These are phyloP conservation scores for Epinephelus awoara DNA, from an alignment of 2,797 vertebrate species.

Conservation along the genomic window DNA sequence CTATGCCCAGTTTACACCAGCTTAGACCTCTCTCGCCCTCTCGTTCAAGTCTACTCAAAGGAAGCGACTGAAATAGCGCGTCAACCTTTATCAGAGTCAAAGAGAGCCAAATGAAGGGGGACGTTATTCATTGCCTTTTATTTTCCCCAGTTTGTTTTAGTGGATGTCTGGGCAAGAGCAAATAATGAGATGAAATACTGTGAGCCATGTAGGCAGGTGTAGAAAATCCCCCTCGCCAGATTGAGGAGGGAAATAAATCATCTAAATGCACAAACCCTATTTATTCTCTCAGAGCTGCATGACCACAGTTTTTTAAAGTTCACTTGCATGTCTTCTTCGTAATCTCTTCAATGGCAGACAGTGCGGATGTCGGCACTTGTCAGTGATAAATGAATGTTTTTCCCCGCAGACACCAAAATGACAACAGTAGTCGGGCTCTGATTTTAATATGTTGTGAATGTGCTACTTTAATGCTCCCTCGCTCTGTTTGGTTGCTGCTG, in stretches of 20 bases:
- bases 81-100: constrained; percentile 68
- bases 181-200: constrained; percentile 67
- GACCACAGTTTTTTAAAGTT: constrained; percentile 51
- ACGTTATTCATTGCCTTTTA: constrained; percentile 58
- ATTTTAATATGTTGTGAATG: constrained; percentile 67
- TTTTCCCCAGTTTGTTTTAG: constrained; percentile 61
- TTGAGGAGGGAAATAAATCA: constrained; percentile 58
- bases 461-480: constrained; percentile 46
- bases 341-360: constrained; percentile 46
- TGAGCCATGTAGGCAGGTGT: constrained; percentile 50
- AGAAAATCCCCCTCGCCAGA: constrained; percentile 36
- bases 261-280: constrained; percentile 42
- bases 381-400: constrained; percentile 64
- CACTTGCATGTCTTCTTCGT: constrained; percentile 34
- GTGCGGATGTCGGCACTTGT: constrained; percentile 32
- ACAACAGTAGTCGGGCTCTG: constrained; percentile 50
- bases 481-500: constrained; percentile 40
- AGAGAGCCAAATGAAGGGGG: constrained; percentile 57
- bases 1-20: constrained; percentile 60
- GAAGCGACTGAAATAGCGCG: constrained; percentile 62
- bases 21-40: constrained; percentile 42
- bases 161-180: constrained; percentile 51
- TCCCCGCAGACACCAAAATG: constrained; percentile 47
- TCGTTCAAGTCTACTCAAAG: constrained; percentile 56
- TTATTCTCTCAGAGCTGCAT: constrained; percentile 37